Percentiles rank a stretch among this genome's conserved stretches.
Conservation (phyloP, 2,888 invertebrate genomes). For the Druceiella hillmani region DNA sequence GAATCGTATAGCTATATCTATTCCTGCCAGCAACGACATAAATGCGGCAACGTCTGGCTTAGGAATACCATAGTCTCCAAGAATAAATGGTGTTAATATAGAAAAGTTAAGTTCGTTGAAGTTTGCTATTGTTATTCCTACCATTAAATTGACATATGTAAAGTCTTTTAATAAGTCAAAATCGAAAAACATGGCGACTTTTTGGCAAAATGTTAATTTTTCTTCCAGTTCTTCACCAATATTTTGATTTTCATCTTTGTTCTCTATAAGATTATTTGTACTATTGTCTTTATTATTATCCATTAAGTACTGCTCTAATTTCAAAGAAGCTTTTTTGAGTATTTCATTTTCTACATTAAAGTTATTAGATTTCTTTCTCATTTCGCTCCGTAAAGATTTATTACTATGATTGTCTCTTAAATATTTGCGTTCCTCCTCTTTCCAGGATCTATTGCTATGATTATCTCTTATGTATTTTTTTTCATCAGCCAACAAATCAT, state of each 20-base stretch:
- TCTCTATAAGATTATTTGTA: conserved; percentile 19
- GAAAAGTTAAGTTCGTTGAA: conserved; percentile 71
- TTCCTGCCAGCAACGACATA: conserved; percentile 62
- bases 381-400: conserved; percentile 35
- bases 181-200: conserved; percentile 62
- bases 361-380: conserved; percentile 48
- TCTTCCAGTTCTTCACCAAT: conserved; percentile 31
- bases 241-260: conserved; percentile 29
- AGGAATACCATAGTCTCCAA: conserved; percentile 60
- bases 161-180: conserved; percentile 63
- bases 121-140: conserved; percentile 65
- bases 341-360: conserved; percentile 57
- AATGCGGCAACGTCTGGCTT: conserved; percentile 58
- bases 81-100: conserved; percentile 65
- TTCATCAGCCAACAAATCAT: conserved; percentile 38
- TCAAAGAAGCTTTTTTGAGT: conserved; percentile 50
- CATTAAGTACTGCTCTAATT: conserved; percentile 43
- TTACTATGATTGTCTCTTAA: conserved; percentile 45
- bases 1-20: conserved; percentile 61
- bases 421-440: conserved; percentile 40
- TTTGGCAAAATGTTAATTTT: conserved; percentile 44
- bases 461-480: conserved; percentile 38
- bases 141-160: conserved; percentile 63
- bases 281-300: conserved; percentile 36
- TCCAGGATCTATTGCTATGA: conserved; percentile 39